Conservation (phyloP, 1,140 invertebrate genomes). For the Centruroides vittatus region DNA sequence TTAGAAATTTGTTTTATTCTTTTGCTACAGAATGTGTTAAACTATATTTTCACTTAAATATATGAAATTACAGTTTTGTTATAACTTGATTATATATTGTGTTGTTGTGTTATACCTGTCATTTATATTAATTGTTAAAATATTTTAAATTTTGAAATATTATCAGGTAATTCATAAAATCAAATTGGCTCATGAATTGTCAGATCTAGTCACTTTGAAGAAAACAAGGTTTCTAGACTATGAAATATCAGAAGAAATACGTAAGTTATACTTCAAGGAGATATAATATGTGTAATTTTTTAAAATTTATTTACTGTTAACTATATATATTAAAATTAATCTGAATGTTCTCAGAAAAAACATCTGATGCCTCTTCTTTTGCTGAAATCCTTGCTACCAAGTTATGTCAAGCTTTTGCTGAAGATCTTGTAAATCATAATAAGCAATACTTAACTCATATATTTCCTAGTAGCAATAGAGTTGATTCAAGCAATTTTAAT, state of each 20-base stretch:
- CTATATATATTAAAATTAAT: too few species aligned
- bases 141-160: too few species aligned
- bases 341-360: conserved; percentile 5
- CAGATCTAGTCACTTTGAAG: conserved; percentile 25
- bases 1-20: too few species aligned
- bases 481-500: conserved; percentile 43
- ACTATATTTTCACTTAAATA: too few species aligned
- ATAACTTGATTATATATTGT: too few species aligned
- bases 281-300: too few species aligned
- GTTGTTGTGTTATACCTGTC: too few species aligned
- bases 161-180: conserved; percentile 1
- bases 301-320: too few species aligned
- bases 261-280: conserved; percentile 1
- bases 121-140: too few species aligned
- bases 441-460: conserved; percentile 37
- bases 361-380: conserved; percentile 31
- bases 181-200: conserved; percentile 23
- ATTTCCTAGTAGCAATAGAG: conserved; percentile 37
- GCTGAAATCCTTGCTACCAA: conserved; percentile 31
- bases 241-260: conserved; percentile 9
- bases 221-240: conserved; percentile 23
- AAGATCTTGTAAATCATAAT: conserved; percentile 40
- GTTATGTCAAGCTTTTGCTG: conserved; percentile 31
- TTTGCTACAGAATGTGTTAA: too few species aligned
- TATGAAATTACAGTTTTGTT: too few species aligned